Percentiles rank a stretch among this genome's conserved stretches.
Evolutionary conservation across 2,888 invertebrate species (phyloP).

Genomic region (Augochlorella aurata): DNA sequence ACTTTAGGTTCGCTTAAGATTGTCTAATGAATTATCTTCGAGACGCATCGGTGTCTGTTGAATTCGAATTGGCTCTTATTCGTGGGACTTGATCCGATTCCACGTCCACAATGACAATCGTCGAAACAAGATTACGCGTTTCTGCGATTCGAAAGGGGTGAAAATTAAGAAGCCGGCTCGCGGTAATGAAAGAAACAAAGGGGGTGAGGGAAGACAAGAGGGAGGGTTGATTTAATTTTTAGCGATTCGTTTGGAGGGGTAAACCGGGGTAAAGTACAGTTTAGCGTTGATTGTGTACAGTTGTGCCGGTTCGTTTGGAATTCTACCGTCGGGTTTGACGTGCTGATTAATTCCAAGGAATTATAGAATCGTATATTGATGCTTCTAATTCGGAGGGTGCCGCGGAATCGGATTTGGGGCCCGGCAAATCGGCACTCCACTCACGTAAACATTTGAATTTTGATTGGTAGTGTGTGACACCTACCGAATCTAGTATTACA

Average conservation of each 20-base stretch:
- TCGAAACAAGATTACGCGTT: constrained; percentile 24
- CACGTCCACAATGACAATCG: constrained; percentile 7
- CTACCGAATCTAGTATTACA: neutral
- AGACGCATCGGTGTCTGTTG: neutral
- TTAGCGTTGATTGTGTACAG: neutral
- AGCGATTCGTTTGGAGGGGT: constrained; percentile 4
- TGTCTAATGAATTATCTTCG: neutral
- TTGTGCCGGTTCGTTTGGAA: neutral
- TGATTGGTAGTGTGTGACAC: constrained; percentile 14
- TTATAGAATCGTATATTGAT: neutral
- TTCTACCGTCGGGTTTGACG: neutral
- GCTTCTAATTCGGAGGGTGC: neutral
- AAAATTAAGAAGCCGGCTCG: constrained; percentile 42
- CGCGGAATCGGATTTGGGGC: neutral
- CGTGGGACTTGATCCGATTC: neutral
- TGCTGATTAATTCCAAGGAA: neutral
- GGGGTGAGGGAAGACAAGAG: neutral
- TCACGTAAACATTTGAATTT: constrained; percentile 34
- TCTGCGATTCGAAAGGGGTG: constrained; percentile 39
- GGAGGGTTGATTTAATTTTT: constrained; percentile 29
- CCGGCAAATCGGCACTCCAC: constrained; percentile 12
- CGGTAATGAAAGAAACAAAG: constrained; percentile 47
- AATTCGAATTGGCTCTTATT: neutral
- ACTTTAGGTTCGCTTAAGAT: no score
- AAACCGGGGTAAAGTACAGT: neutral